Evolutionary conservation across 2,888 invertebrate species (phyloP), one percentile per base, ranked within the genome.

Genomic region (Lasius fuliginosus): DNA sequence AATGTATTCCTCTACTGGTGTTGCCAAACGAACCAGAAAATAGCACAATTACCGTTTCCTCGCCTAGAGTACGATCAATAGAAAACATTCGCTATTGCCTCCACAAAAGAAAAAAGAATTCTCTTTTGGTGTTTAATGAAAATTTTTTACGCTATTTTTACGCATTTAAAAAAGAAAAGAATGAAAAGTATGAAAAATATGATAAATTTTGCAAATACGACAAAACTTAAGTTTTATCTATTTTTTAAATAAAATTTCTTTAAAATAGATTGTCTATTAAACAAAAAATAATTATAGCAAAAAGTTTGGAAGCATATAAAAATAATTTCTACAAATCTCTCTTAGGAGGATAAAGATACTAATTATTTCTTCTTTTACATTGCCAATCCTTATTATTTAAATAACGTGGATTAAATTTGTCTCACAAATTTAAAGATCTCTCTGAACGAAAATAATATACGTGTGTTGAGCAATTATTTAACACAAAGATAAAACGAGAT

Each of bases 1-100:
- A 76, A 77, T 23, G 60, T 58, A 46, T 77, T 56, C 49, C 71
- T 18, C 53, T 12, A 58, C 40, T 65, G 42, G 40, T 65, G 27
- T 27, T 23, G 42, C 49, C 8, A 69, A 74, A 81, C 68, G 53
- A 77, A 56, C 46, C 64, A 42, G 82, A 68, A 77, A 82, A 86
- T 83, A 82, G 36, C 60, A 49, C 36, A 46, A 76, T 56, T 67
- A 46, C 23, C 27, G 27, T 83, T 82, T 69, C 60, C 69, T 56
- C 23, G 11, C n/a, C 33, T 58, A 11, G 36, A 69, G 60, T 56
- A 15, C 69, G n/a, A 27, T 67, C 76, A 36, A 69, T 58, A 58
- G n/a, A 3, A 15, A 77, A 30, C 77, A 49, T 42, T 69, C 30
- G n/a, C 12, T 42, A n/a, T 69, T 53, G 40, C 42, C 42, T 30